Base-by-base conservation (phyloP, 2,797 vertebrate genomes). In the Rachycentron canadum region DNA sequence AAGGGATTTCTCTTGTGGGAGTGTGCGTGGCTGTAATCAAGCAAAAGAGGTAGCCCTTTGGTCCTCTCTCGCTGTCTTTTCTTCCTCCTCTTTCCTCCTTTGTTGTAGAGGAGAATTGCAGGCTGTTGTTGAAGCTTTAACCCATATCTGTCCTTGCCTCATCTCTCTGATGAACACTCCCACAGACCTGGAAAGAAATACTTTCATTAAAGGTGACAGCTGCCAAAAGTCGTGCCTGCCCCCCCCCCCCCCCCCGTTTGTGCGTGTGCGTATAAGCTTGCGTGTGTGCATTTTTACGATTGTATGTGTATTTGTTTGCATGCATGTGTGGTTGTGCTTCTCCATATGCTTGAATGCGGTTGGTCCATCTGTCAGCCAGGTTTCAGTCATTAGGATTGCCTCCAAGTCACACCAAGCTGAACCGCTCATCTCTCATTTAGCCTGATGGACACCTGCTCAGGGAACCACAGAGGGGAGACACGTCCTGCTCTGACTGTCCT, bases 341-440 rank as follows among this genome's bases (percentile, higher is more conserved):
- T 69, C 69, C 79, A 61, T 68, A 81, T 83, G 78, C 60, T 70
- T 57, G 69, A 76, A 73, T 66, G 65, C 57, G 50, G 77, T 81
- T 79, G 78, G 62, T 60, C 76, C 65, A 47, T 78, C 76, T 80
- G 81, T 80, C 83, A 83, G 84, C 81, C 84, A 86, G 72, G 77
- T 68, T 77, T 76, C 68, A 62, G 78, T 88, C 82, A 86, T 91
- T 91, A 90, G 83, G 84, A 89, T 81, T 69, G 57, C 43, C 71
- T 90, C 91, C 89, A 90, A 86, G 89, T 89, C 79, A 52, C 80
- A 76, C 68, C 50, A 55, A 85, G 83, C 82, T 76, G 71, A 87
- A 88, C 79, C 83, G 82, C 87, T 94, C 91, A 88, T 91, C 85
- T 90, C 86, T 91, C 87, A 93, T 93, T 91, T 88, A 88, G 76